Evolutionary conservation across 2,113 vertebrate species (phyloP).

Genomic region (Marmota flaviventris): DNA sequence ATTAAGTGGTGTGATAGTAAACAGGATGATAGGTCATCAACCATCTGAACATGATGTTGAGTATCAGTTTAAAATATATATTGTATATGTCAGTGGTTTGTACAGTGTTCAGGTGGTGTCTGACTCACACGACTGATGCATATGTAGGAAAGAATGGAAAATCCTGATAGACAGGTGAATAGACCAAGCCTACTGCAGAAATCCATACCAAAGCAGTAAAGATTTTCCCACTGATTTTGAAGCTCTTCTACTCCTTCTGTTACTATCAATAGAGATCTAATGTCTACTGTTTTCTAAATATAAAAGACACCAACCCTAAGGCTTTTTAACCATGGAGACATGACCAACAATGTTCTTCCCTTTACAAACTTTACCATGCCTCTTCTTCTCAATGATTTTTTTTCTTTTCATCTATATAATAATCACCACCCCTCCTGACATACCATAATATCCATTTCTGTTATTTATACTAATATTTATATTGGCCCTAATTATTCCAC

Average conservation of each 20-base stretch:
- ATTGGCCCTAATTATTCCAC: not conserved
- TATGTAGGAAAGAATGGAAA: not conserved
- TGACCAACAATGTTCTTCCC: not conserved
- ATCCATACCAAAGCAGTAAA: not conserved
- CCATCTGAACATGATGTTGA: not conserved
- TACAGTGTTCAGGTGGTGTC: not conserved
- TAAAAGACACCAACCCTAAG: not conserved
- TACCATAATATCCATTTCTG: not conserved
- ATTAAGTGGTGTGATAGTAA: not conserved
- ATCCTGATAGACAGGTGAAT: not conserved
- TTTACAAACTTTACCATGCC: not conserved
- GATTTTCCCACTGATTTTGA: not conserved
- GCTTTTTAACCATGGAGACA: not conserved
- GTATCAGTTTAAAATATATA: not conserved
- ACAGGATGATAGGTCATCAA: not conserved
- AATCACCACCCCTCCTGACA: not conserved
- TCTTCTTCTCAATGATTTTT: not conserved
- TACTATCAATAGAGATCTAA: not conserved
- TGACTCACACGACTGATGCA: not conserved
- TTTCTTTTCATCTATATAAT: not conserved
- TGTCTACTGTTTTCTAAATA: not conserved
- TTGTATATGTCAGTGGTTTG: not conserved
- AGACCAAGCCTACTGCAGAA: not conserved
- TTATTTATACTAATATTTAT: not conserved
- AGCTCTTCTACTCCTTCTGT: not conserved